Conservation (phyloP, 2,113 vertebrate genomes). For the Apteryx owenii region DNA sequence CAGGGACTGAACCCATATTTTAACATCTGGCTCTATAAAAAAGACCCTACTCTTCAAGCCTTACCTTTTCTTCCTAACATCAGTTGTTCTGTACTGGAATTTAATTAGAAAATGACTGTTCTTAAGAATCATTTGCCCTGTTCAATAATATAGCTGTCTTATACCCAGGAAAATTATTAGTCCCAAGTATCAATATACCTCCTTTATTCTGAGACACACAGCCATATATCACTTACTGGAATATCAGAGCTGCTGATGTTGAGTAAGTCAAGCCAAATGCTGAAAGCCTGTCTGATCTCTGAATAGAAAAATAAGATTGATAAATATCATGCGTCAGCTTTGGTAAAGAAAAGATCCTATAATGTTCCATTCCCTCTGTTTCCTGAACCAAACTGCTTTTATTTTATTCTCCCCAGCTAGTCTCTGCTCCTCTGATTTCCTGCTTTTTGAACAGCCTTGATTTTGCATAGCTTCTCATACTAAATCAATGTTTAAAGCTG, state of each 20-base stretch:
- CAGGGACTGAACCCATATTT: background rate
- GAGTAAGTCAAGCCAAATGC: conserved; percentile 23
- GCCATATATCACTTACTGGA: background rate
- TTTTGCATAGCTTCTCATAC: conserved; percentile 9
- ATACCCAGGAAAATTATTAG: background rate
- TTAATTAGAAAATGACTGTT: background rate
- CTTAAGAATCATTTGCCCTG: background rate
- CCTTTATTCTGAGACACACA: background rate
- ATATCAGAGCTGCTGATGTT: background rate
- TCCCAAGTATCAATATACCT: background rate
- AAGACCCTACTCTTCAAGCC: background rate
- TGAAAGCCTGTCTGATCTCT: conserved; percentile 3
- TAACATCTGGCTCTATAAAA: background rate
- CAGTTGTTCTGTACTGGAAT: background rate
- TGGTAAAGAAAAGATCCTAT: background rate
- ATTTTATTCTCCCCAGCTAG: background rate
- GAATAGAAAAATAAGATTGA: background rate
- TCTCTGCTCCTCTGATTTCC: background rate
- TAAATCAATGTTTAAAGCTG: conserved; percentile 10
- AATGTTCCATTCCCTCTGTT: background rate
- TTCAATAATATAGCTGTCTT: background rate
- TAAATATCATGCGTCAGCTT: background rate
- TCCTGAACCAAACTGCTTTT: background rate
- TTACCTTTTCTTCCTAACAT: background rate
- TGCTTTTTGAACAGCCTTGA: background rate